Percentiles rank a stretch among this genome's conserved stretches.
Conservation (phyloP, 2,888 invertebrate species). For the Diploptera punctata region DNA sequence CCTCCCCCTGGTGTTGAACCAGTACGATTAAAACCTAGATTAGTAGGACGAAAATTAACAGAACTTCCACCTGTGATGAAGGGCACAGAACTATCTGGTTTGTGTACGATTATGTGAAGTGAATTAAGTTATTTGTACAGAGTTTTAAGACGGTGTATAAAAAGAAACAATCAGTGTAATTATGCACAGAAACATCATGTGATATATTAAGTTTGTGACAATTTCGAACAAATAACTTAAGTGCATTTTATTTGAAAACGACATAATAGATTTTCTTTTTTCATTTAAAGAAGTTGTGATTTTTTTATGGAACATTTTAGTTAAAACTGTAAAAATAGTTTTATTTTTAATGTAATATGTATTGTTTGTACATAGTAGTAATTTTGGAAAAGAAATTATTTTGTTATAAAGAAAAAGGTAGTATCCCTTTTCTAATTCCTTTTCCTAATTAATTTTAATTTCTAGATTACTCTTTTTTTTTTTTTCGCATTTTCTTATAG, state of each 20-base stretch:
- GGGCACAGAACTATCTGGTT: constrained; percentile 82
- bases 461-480: too few relatives aligned
- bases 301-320: constrained; percentile 21
- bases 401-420: constrained; percentile 32
- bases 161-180: too few relatives aligned
- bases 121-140: neutral
- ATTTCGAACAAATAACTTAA: constrained; percentile 7
- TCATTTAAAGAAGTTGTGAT: constrained; percentile 30
- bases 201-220: too few relatives aligned
- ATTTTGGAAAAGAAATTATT: constrained; percentile 35
- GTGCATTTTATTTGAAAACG: constrained; percentile 46
- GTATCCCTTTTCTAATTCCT: constrained; percentile 17
- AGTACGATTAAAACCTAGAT: constrained; percentile 65
- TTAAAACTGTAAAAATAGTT: constrained; percentile 29
- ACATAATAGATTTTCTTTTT: constrained; percentile 30
- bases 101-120: constrained; percentile 84
- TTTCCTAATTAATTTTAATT: too few relatives aligned
- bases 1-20: constrained; percentile 57
- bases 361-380: constrained; percentile 24
- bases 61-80: constrained; percentile 73
- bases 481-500: too few relatives aligned
- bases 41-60: constrained; percentile 70
- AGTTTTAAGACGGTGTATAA: too few relatives aligned
- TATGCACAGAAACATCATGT: too few relatives aligned
- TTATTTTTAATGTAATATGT: constrained; percentile 25